A percentile compares a stretch with the other conserved stretches of the same genome.
Evolutionary conservation across 2,797 vertebrate species (phyloP).

Genomic region (Mustela erminea): DNA sequence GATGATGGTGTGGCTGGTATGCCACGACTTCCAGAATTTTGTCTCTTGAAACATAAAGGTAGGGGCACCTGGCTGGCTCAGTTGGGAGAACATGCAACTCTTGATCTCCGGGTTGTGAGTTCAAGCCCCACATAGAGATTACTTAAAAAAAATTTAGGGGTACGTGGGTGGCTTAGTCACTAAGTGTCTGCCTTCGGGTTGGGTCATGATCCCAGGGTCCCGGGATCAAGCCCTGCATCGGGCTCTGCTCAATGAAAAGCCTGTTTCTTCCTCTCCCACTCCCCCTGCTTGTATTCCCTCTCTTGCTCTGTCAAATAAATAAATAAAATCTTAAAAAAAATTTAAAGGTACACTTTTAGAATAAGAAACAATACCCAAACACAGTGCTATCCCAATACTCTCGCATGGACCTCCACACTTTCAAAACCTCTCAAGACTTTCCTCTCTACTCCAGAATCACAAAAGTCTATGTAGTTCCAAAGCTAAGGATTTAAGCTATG

Average conservation of each 20-base stretch:
- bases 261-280: too few species aligned
- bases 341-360: background rate
- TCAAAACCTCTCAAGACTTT: background rate
- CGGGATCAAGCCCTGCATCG: too few species aligned
- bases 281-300: too few species aligned
- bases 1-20: background rate
- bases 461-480: background rate
- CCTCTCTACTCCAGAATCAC: background rate
- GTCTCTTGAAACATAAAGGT: background rate
- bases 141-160: background rate
- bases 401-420: background rate
- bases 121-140: background rate
- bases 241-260: too few species aligned
- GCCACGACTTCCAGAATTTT: background rate
- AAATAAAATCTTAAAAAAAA: background rate
- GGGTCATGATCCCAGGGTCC: too few species aligned
- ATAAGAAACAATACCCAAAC: slow-evolving; percentile 8
- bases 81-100: background rate
- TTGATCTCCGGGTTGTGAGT: background rate
- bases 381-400: background rate
- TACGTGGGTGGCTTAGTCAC: too few species aligned
- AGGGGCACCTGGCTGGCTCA: background rate
- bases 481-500: background rate
- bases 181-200: too few species aligned
- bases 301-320: too few species aligned